Evolutionary conservation across 2,888 invertebrate genomes (phyloP), one percentile per base, ranked within the genome.

Genomic region (Hirtodrosophila duncani): DNA sequence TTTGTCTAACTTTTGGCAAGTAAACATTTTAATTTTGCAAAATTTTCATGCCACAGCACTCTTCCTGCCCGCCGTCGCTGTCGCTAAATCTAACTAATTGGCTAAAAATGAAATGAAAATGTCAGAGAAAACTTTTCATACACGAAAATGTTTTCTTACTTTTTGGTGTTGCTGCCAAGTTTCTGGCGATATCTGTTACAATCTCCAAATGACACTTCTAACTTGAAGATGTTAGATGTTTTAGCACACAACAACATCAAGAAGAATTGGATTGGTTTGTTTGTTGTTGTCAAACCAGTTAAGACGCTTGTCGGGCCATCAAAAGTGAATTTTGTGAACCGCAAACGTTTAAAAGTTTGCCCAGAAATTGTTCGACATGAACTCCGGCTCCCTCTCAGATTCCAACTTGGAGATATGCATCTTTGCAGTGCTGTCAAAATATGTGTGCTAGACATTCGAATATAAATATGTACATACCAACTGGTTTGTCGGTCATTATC

Each of bases 1-100:
- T 38, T 50, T 20, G 33, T 38, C 18, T 21, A 49, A 20, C n/a
- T n/a, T 31, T 56, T 17, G 51, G 24, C 34, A 48, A 61, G 72
- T 44, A 56, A 56, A 45, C 45, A 55, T 53, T 64, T 72, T 52
- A 62, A 55, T 60, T 52, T 49, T 20, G 29, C 26, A 36, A 16
- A 56, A 49, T 36, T 43, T 63, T 43, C 67, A 70, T 58, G 67
- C 67, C 58, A n/a, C n/a, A n/a, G n/a, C n/a, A n/a, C n/a, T n/a
- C n/a, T n/a, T n/a, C n/a, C n/a, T n/a, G n/a, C n/a, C n/a, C n/a
- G n/a, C n/a, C n/a, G n/a, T n/a, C n/a, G n/a, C n/a, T n/a, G n/a
- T n/a, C n/a, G n/a, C n/a, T n/a, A n/a, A n/a, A n/a, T n/a, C n/a
- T n/a, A 61, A 52, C 62, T 60, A 56, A 56, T 56, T 56, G 61